These are phyloP conservation scores for Drosophila affinis DNA, from an alignment of 2,888 invertebrate genomes.

Conservation along the genomic window DNA sequence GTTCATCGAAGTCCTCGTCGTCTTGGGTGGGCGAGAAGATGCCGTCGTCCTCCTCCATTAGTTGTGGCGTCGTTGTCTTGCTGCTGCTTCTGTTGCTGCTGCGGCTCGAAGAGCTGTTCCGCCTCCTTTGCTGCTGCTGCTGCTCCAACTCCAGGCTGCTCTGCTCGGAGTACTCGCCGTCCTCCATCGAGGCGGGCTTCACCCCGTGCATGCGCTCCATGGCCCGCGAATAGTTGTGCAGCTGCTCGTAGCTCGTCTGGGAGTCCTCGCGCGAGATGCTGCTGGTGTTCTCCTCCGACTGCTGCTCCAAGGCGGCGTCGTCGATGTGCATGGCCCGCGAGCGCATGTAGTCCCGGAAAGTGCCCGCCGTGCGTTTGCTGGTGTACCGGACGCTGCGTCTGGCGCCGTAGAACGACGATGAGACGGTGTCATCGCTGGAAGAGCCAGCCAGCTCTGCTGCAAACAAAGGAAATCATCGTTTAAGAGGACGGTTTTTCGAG, in stretches of 20 bases:
- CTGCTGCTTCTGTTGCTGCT: conserved; percentile 46
- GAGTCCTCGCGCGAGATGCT: conserved; percentile 80
- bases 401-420: conserved; percentile 83
- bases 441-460: conserved; percentile 78
- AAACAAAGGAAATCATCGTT: background rate
- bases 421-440: conserved; percentile 84
- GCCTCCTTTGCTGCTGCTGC: conserved; percentile 43
- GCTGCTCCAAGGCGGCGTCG: conserved; percentile 78
- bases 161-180: conserved; percentile 82
- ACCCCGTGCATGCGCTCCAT: conserved; percentile 86
- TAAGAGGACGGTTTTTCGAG: background rate
- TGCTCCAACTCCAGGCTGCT: conserved; percentile 61
- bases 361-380: conserved; percentile 84
- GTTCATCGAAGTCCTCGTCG: conserved; percentile 73
- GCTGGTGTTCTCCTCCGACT: conserved; percentile 81
- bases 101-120: conserved; percentile 59
- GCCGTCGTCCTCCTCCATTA: conserved; percentile 75
- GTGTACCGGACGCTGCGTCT: conserved; percentile 83
- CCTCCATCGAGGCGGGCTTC: conserved; percentile 72
- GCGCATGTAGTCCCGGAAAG: conserved; percentile 83
- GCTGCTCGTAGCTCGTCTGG: conserved; percentile 78
- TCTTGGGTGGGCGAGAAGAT: conserved; percentile 78
- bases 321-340: conserved; percentile 82
- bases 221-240: conserved; percentile 85
- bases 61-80: conserved; percentile 9